Percentiles rank a stretch among this genome's conserved stretches.
These are phyloP conservation scores for Stegana nigrithorax DNA, from an alignment of 2,888 invertebrate species.

Conservation along the genomic window DNA sequence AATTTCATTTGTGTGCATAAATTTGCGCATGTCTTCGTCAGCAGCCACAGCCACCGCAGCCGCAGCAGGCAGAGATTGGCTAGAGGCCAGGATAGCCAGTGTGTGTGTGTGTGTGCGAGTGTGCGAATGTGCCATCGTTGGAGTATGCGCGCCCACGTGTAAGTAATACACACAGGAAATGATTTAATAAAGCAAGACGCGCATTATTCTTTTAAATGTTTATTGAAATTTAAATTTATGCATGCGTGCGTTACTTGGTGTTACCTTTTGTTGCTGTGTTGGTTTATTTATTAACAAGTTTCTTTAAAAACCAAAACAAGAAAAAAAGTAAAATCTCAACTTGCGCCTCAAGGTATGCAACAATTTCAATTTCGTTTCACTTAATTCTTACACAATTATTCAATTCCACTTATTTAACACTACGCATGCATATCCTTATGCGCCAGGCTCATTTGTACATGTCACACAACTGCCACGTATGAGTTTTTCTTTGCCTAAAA, in stretches of 20 bases:
- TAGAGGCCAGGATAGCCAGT: too few species aligned
- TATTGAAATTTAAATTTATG: constrained; percentile 38
- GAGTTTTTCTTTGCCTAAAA: constrained; percentile 18
- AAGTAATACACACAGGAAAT: constrained; percentile 39
- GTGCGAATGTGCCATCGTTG: constrained; percentile 1
- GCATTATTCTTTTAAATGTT: constrained; percentile 33
- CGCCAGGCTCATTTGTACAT: background rate
- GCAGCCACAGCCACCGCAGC: too few species aligned
- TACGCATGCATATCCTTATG: background rate
- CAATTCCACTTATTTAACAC: constrained; percentile 37
- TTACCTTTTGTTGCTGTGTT: constrained; percentile 19
- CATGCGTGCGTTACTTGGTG: background rate
- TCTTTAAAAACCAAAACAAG: background rate
- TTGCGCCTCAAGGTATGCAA: background rate
- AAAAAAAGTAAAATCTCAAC: background rate
- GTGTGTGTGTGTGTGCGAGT: constrained; percentile 6
- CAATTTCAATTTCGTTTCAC: constrained; percentile 15
- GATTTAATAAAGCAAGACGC: constrained; percentile 43
- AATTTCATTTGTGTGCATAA: constrained; percentile 58
- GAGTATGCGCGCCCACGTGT: too few species aligned
- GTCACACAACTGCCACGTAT: background rate
- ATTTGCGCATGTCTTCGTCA: constrained; percentile 40
- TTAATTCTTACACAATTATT: constrained; percentile 50
- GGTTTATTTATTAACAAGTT: constrained; percentile 26
- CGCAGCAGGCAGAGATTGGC: too few species aligned